These are phyloP conservation scores for Lycopodina hypogea DNA, from an alignment of 37 sponge, comb jelly and placozoan species.

Conservation along the genomic window DNA sequence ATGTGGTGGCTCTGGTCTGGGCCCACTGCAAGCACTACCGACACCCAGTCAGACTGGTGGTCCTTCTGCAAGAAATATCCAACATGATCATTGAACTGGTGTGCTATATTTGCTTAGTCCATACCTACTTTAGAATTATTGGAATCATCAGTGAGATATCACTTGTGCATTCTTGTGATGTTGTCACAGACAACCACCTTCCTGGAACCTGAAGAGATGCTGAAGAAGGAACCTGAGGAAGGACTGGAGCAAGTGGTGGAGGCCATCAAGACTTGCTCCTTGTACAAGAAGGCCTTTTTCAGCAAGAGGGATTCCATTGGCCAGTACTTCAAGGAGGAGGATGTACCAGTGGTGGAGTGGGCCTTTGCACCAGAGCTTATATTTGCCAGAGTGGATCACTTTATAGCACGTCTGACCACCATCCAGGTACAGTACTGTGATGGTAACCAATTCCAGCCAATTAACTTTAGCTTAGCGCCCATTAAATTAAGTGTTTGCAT, in stretches of 20 bases:
- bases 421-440: conserved; percentile 55
- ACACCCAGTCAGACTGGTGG: conserved; percentile 83
- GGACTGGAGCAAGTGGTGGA: conserved; percentile 82
- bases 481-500: background rate
- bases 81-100: conserved; percentile 90
- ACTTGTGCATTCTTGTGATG: background rate
- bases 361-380: conserved; percentile 74
- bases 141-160: no score
- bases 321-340: conserved; percentile 63
- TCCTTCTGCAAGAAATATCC: conserved; percentile 88
- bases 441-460: background rate
- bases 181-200: background rate
- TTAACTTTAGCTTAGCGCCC: background rate
- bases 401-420: conserved; percentile 57
- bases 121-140: background rate
- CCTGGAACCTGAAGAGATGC: conserved; percentile 71
- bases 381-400: conserved; percentile 78
- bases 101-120: conserved; percentile 5
- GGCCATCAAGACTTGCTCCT: conserved; percentile 67
- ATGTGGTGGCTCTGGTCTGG: conserved; percentile 89
- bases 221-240: conserved; percentile 86
- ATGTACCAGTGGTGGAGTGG: conserved; percentile 60
- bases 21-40: conserved; percentile 84
- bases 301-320: conserved; percentile 45
- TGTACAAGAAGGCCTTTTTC: conserved; percentile 49